Base-by-base conservation (phyloP, 2,113 vertebrate genomes). In the Callocephalon fimbriatum region DNA sequence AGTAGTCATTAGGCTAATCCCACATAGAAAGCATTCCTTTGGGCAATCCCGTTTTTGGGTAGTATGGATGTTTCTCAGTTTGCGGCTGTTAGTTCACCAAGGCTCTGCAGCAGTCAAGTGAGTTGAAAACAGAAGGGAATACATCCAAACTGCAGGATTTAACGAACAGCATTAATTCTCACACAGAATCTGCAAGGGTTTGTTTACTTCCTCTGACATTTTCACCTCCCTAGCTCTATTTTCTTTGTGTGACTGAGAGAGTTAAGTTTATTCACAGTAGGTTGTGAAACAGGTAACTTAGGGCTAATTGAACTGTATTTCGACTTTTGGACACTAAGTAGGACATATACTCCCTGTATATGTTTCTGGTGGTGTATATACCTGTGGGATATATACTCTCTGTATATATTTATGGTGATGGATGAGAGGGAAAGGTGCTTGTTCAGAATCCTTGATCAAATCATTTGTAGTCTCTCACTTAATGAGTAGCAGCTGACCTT, bases 401-500 rank as follows among this genome's bases (percentile, higher is more conserved):
- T 58, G 56, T n/a, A 35, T 35, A 21, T 58, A 58, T 58, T 58
- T 58, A 58, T 72, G 6, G 12, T 82, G 9, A 5, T 65, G 9
- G 4, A 32, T 17, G 9, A 74, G 22, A 72, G 23, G 45, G 51
- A 89, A 87, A 71, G 27, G 6, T 75, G 16, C 58, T 92, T 2
- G 1, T 62, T n/a, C 35, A 21, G 14, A 95, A 97, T 94, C 71
- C 45, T 95, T 94, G 70, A 91, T 86, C 53, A 68, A 97, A 91
- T 94, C 90, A 93, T 12, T 38, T 77, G 38, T 62, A 80, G 21
- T 93, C 29, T 91, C 71, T 83, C 21, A 53, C 85, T 91, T 93
- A 91, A 76, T 94, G 54, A 93, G 86, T 86, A 76, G 85, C 51
- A 94, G 95, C 50, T 91, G 89, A 96, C 47, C 67, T 81, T 62